These are phyloP conservation scores for Oxystoma pomonae DNA, from an alignment of 2,888 invertebrate species.

Conservation along the genomic window DNA sequence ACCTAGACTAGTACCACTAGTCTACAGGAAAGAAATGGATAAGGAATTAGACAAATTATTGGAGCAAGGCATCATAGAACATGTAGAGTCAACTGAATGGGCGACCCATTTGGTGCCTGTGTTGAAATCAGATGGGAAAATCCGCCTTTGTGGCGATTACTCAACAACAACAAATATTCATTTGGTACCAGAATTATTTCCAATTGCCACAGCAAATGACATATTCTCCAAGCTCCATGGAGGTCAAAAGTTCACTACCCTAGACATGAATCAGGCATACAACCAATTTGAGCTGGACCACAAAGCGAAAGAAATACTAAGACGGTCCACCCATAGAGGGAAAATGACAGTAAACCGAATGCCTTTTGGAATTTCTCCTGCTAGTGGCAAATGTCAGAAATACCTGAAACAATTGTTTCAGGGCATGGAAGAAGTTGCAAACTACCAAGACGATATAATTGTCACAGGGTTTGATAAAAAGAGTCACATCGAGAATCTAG, in stretches of 20 bases:
- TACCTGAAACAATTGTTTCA: conserved; percentile 35
- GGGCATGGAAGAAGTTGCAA: conserved; percentile 30
- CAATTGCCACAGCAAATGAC: too few relatives aligned
- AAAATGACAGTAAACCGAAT: conserved; percentile 36
- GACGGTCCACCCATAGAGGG: conserved; percentile 37
- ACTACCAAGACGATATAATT: conserved; percentile 35
- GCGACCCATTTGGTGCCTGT: conserved; percentile 27
- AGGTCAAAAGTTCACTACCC: conserved; percentile 23
- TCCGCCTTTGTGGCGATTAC: conserved; percentile 30
- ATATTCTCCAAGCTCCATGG: conserved; percentile 18
- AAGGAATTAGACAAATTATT: too few relatives aligned
- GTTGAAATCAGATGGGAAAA: conserved; percentile 21
- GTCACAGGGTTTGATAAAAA: conserved; percentile 29
- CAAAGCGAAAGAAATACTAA: conserved; percentile 30
- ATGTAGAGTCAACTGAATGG: conserved; percentile 20
- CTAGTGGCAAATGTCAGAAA: conserved; percentile 38
- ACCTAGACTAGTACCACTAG: background rate
- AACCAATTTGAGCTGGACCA: conserved; percentile 35
- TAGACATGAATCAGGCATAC: conserved; percentile 30
- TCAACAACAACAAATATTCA: conserved; percentile 25
- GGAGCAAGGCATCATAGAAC: too few relatives aligned
- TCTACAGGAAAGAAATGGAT: background rate
- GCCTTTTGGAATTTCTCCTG: conserved; percentile 34
- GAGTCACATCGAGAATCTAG: conserved; percentile 26
- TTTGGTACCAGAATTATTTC: conserved; percentile 20